These are phyloP conservation scores for Anguilla japonica DNA, from an alignment of 2,113 vertebrate genomes.

Conservation along the genomic window DNA sequence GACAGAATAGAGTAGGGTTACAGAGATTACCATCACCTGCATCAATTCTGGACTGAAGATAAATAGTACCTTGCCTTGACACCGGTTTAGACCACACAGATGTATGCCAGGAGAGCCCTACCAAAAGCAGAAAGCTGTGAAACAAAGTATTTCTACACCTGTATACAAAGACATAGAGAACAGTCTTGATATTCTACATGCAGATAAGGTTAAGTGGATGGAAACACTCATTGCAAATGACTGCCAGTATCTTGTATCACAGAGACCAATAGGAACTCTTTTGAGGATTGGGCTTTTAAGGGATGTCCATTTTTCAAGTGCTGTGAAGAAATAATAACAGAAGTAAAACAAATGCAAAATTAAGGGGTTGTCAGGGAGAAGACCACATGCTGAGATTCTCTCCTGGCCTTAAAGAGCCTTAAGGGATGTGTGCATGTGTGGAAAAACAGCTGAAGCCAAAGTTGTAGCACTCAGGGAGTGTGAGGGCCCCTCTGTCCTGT, in stretches of 20 bases:
- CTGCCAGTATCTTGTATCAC: not conserved
- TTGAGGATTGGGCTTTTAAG: not conserved
- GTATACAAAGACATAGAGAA: not conserved
- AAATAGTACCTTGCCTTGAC: slow-evolving; percentile 3
- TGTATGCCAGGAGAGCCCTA: not conserved
- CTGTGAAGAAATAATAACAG: not conserved
- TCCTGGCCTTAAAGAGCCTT: not conserved
- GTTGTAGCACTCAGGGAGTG: not conserved
- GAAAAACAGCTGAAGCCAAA: not conserved
- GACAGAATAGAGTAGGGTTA: not conserved
- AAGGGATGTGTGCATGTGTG: not conserved
- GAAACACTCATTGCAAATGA: not conserved
- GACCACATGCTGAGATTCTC: not conserved
- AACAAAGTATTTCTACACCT: not conserved
- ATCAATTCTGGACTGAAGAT: not conserved
- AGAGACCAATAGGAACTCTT: not conserved
- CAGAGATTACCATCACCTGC: not conserved
- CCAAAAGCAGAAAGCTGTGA: not conserved
- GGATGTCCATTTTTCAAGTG: not conserved
- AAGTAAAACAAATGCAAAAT: not conserved
- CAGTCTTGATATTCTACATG: not conserved
- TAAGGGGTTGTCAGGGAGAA: not conserved
- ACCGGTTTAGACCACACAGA: not conserved
- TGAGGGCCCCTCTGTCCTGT: not conserved
- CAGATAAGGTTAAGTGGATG: not conserved